These are phyloP conservation scores for Clarias pachynema DNA, from an alignment of 2,797 vertebrate species.

Conservation along the genomic window DNA sequence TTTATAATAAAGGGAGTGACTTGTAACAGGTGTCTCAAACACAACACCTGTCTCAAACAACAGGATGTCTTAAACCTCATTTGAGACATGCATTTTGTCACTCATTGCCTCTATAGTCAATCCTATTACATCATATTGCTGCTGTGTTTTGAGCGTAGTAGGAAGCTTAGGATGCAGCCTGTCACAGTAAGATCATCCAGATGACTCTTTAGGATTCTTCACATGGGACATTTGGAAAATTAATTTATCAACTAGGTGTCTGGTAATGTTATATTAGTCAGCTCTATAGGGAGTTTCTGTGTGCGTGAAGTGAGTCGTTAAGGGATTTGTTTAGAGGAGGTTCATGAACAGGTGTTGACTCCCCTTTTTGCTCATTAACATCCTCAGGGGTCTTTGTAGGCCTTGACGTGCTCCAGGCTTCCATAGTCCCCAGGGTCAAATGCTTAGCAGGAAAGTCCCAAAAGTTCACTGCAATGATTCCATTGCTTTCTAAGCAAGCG, in stretches of 20 bases:
- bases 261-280: neutral
- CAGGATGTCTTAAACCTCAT: too few relatives aligned
- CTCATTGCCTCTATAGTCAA: neutral
- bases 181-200: neutral
- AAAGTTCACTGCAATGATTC: neutral
- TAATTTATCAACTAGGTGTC: neutral
- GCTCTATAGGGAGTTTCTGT: constrained; percentile 19
- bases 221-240: neutral
- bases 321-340: constrained; percentile 23
- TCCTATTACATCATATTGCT: neutral
- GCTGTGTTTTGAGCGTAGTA: neutral
- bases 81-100: neutral
- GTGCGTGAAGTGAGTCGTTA: constrained; percentile 26
- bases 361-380: constrained; percentile 8
- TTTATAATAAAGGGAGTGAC: neutral
- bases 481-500: neutral
- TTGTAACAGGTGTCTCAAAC: too few relatives aligned
- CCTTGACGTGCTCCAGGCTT: constrained; percentile 10
- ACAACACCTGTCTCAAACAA: too few relatives aligned
- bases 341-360: constrained; percentile 9
- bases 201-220: neutral
- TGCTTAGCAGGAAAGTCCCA: neutral
- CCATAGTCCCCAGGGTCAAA: constrained; percentile 17
- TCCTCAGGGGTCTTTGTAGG: constrained; percentile 8
- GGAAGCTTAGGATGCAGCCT: neutral